Evolutionary conservation across 2,797 vertebrate genomes (phyloP).

Genomic region (Diglossa cyanea): DNA sequence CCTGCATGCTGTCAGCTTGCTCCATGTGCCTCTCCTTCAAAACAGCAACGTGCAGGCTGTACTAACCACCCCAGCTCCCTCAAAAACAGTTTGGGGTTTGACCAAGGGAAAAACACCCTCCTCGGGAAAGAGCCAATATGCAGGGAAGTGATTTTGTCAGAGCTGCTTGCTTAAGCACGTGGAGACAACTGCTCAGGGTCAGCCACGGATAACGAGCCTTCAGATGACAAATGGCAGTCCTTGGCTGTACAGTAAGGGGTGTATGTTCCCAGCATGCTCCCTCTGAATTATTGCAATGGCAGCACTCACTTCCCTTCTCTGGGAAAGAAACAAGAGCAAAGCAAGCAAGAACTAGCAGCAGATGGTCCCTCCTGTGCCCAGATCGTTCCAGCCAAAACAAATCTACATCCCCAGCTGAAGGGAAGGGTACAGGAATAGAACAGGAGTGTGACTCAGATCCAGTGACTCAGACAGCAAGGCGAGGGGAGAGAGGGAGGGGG

Average conservation of each 20-base stretch:
- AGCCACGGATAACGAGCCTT: constrained; percentile 9
- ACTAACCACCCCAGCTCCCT: not conserved
- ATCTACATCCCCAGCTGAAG: constrained; percentile 61
- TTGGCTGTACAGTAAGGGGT: constrained; percentile 28
- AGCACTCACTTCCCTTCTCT: constrained; percentile 61
- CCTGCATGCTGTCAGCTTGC: not conserved
- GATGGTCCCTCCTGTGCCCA: constrained; percentile 61
- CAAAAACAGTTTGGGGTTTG: not conserved
- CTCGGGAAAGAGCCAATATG: not conserved
- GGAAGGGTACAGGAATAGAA: constrained; percentile 62
- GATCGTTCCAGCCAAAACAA: constrained; percentile 62
- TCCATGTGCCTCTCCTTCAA: not conserved
- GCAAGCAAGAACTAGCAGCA: constrained; percentile 61
- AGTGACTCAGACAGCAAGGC: constrained; percentile 68
- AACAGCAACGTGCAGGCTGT: not conserved
- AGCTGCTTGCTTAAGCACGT: not conserved
- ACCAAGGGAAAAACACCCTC: not conserved
- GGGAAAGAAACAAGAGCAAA: constrained; percentile 61
- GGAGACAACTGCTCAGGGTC: constrained; percentile 33
- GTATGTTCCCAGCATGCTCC: constrained; percentile 35
- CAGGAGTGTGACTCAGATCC: constrained; percentile 71
- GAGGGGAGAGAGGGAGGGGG: constrained; percentile 57
- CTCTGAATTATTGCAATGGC: constrained; percentile 54
- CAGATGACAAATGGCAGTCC: constrained; percentile 54
- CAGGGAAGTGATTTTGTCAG: constrained; percentile 3